Base-by-base conservation (phyloP, 53 echinoderm and acorn worm species). In the Pentamera pediparva region DNA sequence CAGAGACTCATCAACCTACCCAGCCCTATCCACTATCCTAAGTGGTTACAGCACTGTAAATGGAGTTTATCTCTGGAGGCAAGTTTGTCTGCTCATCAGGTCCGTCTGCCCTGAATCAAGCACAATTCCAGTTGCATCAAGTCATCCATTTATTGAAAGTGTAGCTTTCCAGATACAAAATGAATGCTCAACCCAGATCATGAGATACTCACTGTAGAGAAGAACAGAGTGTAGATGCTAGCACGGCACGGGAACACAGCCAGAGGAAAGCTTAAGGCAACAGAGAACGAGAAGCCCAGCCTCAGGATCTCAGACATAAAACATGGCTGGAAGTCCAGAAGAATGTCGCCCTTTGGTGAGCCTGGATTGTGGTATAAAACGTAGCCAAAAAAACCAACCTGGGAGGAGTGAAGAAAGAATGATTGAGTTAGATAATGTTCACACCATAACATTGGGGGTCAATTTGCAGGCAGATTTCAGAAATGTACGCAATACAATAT, bases 351-450 rank as follows among this genome's bases (percentile, higher is more conserved):
- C 51, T 96, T 96, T 32, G 91, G 79, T 29, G 91, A 85, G 2
- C 67, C 83, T 15, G 27, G 43, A 15, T 74, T 43, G 25, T 78
- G 76, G 75, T 78, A 96, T 22, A 88, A 75, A n/a, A 96, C 80
- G 50, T 91, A 96, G 5, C 96, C 96, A 81, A 90, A 96, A 83
- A 96, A 88, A 28, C 96, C 96, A 60, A 96, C 91, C 96, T 96
- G 81, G 7, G 59, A 63, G 19, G 37, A 36, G 4, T 15, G 15
- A n/a, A 65, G 43, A 27, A 67, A 67, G 45, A 3, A 67, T 10
- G 29, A 57, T 31, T 5, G 32, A 12, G 31, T 22, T 3, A 56
- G 57, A 56, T 5, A 17, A 12, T 21, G 31, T 17, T 24, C 26
- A 56, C 29, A 29, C 8, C 12, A 56, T 7, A 3, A 1, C 51